phyloP scores from a whole-genome alignment of 2,797 vertebrate species.

The Sebastes nivosus region DNA sequence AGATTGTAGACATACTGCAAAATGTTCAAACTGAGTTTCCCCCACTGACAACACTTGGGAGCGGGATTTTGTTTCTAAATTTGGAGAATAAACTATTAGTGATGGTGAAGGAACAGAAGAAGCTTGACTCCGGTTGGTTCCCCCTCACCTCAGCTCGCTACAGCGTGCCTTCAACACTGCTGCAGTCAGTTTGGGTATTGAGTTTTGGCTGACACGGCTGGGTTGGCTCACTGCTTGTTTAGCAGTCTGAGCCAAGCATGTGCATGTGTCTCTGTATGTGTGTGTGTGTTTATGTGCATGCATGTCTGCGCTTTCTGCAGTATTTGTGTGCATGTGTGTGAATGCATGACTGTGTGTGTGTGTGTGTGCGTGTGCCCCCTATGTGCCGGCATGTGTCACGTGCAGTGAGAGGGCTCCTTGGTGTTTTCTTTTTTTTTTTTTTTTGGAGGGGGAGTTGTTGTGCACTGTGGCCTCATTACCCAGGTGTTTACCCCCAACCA shows the following conservation, averaged over 20 bases:
- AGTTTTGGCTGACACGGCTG: constrained; percentile 52
- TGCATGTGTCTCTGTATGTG: constrained; percentile 26
- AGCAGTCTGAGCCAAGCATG: constrained; percentile 48
- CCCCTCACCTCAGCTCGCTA: constrained; percentile 37
- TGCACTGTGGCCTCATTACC: constrained; percentile 83
- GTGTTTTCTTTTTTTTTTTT: constrained; percentile 26
- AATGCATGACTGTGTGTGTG: constrained; percentile 10
- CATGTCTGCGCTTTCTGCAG: constrained; percentile 27
- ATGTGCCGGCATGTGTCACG: constrained; percentile 16
- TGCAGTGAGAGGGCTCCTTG: constrained; percentile 58
- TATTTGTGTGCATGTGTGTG: constrained; percentile 21
- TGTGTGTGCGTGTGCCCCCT: background rate
- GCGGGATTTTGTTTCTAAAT: constrained; percentile 32
- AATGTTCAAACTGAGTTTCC: constrained; percentile 36
- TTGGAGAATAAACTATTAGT: constrained; percentile 52
- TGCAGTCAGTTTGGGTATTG: constrained; percentile 52
- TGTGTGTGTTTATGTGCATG: constrained; percentile 36
- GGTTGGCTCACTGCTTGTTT: constrained; percentile 50
- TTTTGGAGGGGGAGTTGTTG: constrained; percentile 50
- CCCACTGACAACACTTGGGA: constrained; percentile 25
- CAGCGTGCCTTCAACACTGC: constrained; percentile 32
- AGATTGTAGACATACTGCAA: constrained; percentile 27
- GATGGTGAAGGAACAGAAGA: constrained; percentile 28
- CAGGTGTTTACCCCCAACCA: constrained; percentile 85
- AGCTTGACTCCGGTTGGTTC: constrained; percentile 30